Evolutionary conservation across 1,140 invertebrate species (phyloP).

Genomic region (Platorchestia sp.): DNA sequence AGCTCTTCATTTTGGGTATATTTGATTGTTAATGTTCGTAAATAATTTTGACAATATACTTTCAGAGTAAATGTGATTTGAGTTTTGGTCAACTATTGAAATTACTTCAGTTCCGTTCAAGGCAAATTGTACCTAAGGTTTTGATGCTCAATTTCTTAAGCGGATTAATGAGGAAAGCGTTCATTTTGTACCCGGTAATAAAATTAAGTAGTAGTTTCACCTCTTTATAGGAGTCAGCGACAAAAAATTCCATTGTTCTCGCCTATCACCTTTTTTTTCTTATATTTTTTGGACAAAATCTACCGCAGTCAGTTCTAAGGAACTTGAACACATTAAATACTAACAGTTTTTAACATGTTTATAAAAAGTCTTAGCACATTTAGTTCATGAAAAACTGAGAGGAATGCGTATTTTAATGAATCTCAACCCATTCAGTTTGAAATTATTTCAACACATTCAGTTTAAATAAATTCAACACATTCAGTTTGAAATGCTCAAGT

Average conservation of each 20-base stretch:
- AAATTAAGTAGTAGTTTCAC: neutral
- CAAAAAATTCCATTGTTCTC: neutral
- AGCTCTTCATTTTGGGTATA: neutral
- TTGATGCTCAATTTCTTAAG: neutral
- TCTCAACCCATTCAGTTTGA: no score
- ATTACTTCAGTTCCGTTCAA: neutral
- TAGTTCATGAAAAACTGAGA: no score
- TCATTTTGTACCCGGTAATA: neutral
- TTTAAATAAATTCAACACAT: no score
- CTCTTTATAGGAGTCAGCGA: neutral
- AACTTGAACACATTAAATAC: neutral
- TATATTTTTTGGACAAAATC: neutral
- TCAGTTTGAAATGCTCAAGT: no score
- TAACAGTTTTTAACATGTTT: no score
- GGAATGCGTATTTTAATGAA: no score
- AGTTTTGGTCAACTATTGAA: neutral
- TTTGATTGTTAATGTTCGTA: neutral
- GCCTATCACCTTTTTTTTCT: neutral
- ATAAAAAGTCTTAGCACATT: no score
- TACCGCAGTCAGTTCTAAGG: neutral
- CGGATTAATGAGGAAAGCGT: neutral
- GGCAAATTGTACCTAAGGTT: neutral
- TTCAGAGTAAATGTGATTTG: neutral
- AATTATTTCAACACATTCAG: no score
- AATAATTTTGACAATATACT: neutral